Evolutionary conservation across 2,113 vertebrate species (phyloP).

Genomic region (Martes martes): DNA sequence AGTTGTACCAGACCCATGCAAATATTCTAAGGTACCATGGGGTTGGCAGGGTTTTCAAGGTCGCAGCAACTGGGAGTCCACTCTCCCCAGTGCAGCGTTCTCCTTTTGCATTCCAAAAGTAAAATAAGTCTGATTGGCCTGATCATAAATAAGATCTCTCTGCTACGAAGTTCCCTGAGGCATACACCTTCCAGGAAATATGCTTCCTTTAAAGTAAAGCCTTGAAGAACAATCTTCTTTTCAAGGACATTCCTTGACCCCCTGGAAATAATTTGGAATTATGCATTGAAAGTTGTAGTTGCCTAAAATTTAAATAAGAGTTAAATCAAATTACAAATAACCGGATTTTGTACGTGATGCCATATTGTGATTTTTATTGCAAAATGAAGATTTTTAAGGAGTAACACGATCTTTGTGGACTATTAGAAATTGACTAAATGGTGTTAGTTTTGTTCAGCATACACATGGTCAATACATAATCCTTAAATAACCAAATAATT

Average conservation of each 20-base stretch:
- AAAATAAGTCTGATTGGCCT: background rate
- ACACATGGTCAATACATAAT: background rate
- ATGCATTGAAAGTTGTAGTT: background rate
- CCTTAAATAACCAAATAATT: background rate
- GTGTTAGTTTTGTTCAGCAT: background rate
- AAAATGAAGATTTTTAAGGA: background rate
- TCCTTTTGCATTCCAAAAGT: background rate
- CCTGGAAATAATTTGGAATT: background rate
- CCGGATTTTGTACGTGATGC: background rate
- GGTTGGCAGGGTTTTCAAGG: background rate
- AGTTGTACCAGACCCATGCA: background rate
- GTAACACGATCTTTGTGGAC: background rate
- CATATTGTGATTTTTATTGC: background rate
- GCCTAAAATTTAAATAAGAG: background rate
- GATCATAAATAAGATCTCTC: background rate
- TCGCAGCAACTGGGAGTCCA: background rate
- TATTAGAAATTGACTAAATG: background rate
- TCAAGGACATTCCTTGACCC: background rate
- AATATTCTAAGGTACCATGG: background rate
- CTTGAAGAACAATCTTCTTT: background rate
- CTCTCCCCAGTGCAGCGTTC: accelerated
- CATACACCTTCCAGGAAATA: background rate
- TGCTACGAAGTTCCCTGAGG: background rate
- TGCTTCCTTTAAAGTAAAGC: background rate
- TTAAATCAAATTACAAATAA: background rate